Evolutionary conservation across 1,140 invertebrate genomes (phyloP), one percentile per base, ranked within the genome.

Genomic region (Scaptomyza hsui): DNA sequence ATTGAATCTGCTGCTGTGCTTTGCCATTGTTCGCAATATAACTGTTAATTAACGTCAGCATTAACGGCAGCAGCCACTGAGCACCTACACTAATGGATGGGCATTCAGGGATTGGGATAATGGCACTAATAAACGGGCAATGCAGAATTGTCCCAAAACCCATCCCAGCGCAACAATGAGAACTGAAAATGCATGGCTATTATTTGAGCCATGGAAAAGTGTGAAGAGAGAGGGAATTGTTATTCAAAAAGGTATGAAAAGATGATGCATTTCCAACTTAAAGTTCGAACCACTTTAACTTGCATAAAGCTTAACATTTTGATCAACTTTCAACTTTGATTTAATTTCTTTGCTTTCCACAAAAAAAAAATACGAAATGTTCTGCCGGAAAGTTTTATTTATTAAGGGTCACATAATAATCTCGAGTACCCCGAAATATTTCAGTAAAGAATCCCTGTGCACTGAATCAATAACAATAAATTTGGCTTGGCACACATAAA

Each of bases 401-500:
- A 80, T 85, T 55, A 41, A 52, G 63, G 47, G 32, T n/a, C 24
- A 48, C 45, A 51, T 41, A 67, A 72, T 72, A 67, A 67, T 67
- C 53, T 60, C 19, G 26, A 64, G 68, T 49, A 47, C 12, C 10
- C 26, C 15, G 18, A 57, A 69, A 60, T 51, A 15, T 21, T 18
- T 16, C 44, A 35, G n/a, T 13, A 61, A 12, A 35, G 65, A 42
- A 51, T 49, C 44, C 24, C 21, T n/a, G 42, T 55, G 61, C 26
- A 48, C 61, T 62, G 64, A 85, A 81, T 81, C 81, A 85, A 85
- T 86, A 77, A 64, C 82, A 81, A 85, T 85, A 85, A 86, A 72
- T 86, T 61, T 74, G 60, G 53, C 60, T 41, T 62, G 48, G 48
- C 56, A 19, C 48, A 64, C 57, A 86, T 77, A 86, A 85, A 85